Conservation (phyloP, 2,797 vertebrate genomes). For the Alcedo atthis region DNA sequence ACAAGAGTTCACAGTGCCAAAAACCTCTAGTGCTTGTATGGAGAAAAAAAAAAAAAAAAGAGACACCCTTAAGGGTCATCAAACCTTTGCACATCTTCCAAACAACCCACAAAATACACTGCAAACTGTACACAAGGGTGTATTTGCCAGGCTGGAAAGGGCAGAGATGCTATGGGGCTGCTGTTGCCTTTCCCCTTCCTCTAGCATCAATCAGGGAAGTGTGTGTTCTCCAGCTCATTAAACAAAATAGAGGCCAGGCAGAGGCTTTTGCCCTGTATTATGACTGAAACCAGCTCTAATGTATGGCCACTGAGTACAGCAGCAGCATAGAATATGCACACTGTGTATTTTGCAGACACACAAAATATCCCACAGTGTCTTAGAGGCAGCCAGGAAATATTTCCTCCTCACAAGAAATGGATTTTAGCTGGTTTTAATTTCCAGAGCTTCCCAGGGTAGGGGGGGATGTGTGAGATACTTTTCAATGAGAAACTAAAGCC, state of each 20-base stretch:
- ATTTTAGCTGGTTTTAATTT: slow-evolving; percentile 57
- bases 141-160: not conserved
- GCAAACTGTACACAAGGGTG: rapidly evolving
- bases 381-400: slow-evolving; percentile 14
- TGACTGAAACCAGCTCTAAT: not conserved
- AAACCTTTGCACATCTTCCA: not conserved
- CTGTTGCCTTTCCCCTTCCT: not conserved
- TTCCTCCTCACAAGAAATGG: slow-evolving; percentile 20
- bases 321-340: not conserved
- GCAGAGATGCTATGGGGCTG: not conserved
- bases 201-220: not conserved
- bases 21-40: not conserved
- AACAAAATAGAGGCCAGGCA: not conserved
- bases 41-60: not conserved
- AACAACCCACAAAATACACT: not conserved
- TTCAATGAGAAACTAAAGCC: slow-evolving; percentile 24
- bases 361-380: not conserved
- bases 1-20: not conserved
- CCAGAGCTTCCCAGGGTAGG: not conserved
- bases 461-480: not conserved
- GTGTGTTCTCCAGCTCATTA: not conserved
- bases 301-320: not conserved
- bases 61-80: not conserved
- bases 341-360: not conserved
- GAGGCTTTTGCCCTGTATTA: not conserved